phyloP scores from a whole-genome alignment of 2,888 invertebrate species.

The Ectropis crepuscularia region DNA sequence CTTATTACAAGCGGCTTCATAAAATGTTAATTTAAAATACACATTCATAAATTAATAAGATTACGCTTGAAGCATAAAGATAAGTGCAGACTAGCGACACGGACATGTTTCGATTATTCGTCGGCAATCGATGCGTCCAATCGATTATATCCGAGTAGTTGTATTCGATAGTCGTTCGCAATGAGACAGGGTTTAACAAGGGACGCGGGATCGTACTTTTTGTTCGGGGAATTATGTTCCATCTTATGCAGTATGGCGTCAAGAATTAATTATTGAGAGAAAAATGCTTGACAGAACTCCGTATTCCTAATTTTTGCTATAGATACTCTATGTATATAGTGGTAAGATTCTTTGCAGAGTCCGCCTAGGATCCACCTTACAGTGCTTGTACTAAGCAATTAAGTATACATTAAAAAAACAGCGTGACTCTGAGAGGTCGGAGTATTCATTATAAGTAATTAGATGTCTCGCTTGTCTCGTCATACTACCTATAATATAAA shows the following conservation, averaged over 20 bases:
- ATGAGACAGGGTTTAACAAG: conserved; percentile 62
- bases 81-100: conserved; percentile 63
- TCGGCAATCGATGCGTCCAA: conserved; percentile 73
- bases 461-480: too few relatives aligned
- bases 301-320: too few relatives aligned
- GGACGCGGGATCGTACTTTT: conserved; percentile 62
- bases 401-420: too few relatives aligned
- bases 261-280: conserved; percentile 8
- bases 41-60: conserved; percentile 67
- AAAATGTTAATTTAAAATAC: conserved; percentile 51
- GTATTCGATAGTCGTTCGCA: conserved; percentile 57
- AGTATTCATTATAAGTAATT: too few relatives aligned
- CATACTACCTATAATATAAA: too few relatives aligned
- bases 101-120: conserved; percentile 75
- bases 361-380: too few relatives aligned
- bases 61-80: conserved; percentile 67
- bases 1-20: conserved; percentile 40
- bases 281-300: too few relatives aligned
- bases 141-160: conserved; percentile 71
- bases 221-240: conserved; percentile 53
- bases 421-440: too few relatives aligned
- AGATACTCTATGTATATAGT: too few relatives aligned
- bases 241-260: conserved; percentile 49
- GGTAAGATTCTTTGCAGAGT: too few relatives aligned
- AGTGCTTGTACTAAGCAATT: too few relatives aligned